Base-by-base conservation (phyloP, 1,140 invertebrate genomes). In the Aleiodes sp. region DNA sequence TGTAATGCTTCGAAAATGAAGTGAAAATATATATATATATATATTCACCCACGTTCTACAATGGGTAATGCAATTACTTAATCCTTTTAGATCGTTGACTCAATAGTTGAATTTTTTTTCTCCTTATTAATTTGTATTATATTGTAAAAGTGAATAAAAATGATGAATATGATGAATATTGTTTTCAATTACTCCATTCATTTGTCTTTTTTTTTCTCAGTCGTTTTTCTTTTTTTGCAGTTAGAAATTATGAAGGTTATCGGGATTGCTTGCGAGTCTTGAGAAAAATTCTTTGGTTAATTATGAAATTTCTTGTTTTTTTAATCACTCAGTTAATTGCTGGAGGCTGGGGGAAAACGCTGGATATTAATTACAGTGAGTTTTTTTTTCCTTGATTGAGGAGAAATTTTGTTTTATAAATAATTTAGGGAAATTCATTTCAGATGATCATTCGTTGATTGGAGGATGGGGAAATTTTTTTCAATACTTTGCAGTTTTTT, bases 401-500 rank as follows among this genome's bases (percentile, higher is more conserved):
- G 3, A 10, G 10, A 39, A 19, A 35, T 39, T 62, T 62, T n/a
- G n/a, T n/a, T n/a, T n/a, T n/a, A n/a, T n/a, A n/a, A n/a, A n/a
- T n/a, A n/a, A 16, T 56, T 19, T 21, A 29, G 1, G 9, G n/a
- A 59, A 26, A 56, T n/a, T 26, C 33, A 33, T 59, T 60, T 61
- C 52, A 72, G 71, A 75, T 33, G 67, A 73, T 35, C 21, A 63
- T 62, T 8, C 21, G 10, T 37, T 29, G 7, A 8, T 26, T 21
- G 65, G 73, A 14, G 56, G 57, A 26, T 80, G 75, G 77, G 66
- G 76, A 59, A 60, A 16, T 59, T 75, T 72, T 24, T 28, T 73
- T 14, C 78, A 78, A 64, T 70, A 71, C 1, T 46, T 76, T n/a
- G 70, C 66, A 24, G n/a, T 79, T 12, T 28, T 39, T 10, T 33